Evolutionary conservation across 2,888 invertebrate genomes (phyloP), one percentile per base, ranked within the genome.

Genomic region (Eumacrocentrus americanus): DNA sequence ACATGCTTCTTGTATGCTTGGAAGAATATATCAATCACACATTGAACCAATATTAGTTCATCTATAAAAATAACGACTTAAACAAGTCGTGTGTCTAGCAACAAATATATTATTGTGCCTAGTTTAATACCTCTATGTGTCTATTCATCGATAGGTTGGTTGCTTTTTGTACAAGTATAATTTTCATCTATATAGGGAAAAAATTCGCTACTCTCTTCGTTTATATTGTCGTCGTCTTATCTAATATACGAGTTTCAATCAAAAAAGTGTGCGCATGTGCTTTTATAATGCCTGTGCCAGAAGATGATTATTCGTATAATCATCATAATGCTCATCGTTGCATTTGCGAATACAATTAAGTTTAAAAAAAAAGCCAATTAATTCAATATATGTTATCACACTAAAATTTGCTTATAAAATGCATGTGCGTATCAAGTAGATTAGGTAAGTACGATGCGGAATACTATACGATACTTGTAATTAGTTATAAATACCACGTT

Each of bases 41-140:
- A 60, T 55, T 60, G 42, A 61, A 55, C 67, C 54, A 67, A 66
- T 63, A 63, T 61, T 67, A 66, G 67, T 67, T 70, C 59, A 67
- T 56, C 72, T 74, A 75, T 73, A 74, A 75, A 74, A 75, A 74
- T 74, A 74, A 74, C 69, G 72, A 70, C 63, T 71, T 66, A 63
- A 67, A 67, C 66, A 68, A 73, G 67, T 70, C 69, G 65, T 14
- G 14, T 69, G 62, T 69, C 53, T 69, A 70, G 70, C 72, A 71
- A 74, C 69, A 69, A 68, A 71, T 68, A 67, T 62, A 65, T 64
- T 58, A 67, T 51, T 58, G 48, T 60, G n/a, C 58, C 53, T 57
- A 44, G 37, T 48, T 64, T 34, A 34, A 11, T 25, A 47, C 66
- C 66, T 56, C 67, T 72, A 68, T 23, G 62, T 67, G 67, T n/a